These are phyloP conservation scores for Characodon lateralis DNA, from an alignment of 2,797 vertebrate genomes.

Conservation along the genomic window DNA sequence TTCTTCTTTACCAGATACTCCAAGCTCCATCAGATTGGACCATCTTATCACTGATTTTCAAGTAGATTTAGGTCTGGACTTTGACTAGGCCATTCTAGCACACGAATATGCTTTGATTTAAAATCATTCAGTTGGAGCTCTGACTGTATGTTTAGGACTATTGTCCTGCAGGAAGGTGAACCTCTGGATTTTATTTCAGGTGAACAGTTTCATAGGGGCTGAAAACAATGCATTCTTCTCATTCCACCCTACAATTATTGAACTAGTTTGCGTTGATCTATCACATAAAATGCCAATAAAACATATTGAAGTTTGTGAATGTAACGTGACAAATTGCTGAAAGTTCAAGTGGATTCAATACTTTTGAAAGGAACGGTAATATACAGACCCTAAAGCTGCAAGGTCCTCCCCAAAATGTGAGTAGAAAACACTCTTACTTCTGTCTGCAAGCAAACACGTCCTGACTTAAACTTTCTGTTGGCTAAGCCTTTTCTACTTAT, in stretches of 20 bases:
- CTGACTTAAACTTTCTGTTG: constrained; percentile 54
- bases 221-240: neutral
- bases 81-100: neutral
- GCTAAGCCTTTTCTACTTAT: constrained; percentile 58
- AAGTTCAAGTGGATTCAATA: neutral
- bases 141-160: neutral
- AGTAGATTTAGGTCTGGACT: neutral
- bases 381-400: neutral
- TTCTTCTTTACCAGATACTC: neutral
- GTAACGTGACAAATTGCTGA: neutral
- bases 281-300: neutral
- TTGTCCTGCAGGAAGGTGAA: neutral
- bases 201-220: neutral
- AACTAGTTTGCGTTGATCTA: neutral
- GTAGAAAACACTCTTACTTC: constrained; percentile 43
- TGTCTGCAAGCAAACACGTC: constrained; percentile 70
- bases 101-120: too few relatives aligned
- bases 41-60: neutral
- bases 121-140: too few relatives aligned
- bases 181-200: neutral
- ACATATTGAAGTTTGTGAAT: neutral
- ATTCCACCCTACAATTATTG: neutral
- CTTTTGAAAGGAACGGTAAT: neutral
- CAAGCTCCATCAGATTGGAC: neutral
- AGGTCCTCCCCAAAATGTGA: neutral